phyloP scores from a whole-genome alignment of 2,113 vertebrate species.

The Cyphomyrus discorhynchus region DNA sequence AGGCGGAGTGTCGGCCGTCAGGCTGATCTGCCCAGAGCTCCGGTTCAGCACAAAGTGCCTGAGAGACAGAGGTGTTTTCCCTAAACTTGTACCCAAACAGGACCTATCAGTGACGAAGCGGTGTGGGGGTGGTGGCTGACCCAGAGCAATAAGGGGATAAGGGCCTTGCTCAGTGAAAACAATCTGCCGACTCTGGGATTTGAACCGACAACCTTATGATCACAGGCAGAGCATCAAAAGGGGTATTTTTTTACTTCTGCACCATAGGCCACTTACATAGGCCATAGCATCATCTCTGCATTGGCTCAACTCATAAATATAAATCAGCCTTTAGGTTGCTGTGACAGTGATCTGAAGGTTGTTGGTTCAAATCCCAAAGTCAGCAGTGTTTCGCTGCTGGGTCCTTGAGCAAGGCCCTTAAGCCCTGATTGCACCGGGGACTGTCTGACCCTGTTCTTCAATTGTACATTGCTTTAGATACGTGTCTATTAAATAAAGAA shows the following conservation, averaged over 20 bases:
- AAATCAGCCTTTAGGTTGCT: not conserved
- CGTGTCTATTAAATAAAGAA: not conserved
- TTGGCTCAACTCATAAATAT: not conserved
- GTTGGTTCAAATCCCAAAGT: not conserved
- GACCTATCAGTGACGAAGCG: not conserved
- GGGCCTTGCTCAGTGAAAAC: not conserved
- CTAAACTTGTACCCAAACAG: not conserved
- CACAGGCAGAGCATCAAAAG: not conserved
- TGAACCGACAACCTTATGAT: not conserved
- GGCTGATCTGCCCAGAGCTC: constrained; percentile 69
- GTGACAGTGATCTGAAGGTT: not conserved
- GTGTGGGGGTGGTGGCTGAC: not conserved
- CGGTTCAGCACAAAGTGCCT: constrained; percentile 75
- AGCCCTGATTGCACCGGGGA: not conserved
- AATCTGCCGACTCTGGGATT: not conserved
- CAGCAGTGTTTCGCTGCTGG: not conserved
- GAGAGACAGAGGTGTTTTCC: constrained; percentile 1
- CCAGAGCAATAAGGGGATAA: not conserved
- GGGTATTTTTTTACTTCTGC: not conserved
- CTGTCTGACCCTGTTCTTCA: too few relatives aligned
- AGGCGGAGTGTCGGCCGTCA: constrained; percentile 65
- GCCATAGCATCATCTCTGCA: not conserved
- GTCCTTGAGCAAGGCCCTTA: not conserved
- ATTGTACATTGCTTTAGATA: not conserved
- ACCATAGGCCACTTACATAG: not conserved